Evolutionary conservation across 2,888 invertebrate species (phyloP).

Genomic region (Drosophila neoperkinsi): DNA sequence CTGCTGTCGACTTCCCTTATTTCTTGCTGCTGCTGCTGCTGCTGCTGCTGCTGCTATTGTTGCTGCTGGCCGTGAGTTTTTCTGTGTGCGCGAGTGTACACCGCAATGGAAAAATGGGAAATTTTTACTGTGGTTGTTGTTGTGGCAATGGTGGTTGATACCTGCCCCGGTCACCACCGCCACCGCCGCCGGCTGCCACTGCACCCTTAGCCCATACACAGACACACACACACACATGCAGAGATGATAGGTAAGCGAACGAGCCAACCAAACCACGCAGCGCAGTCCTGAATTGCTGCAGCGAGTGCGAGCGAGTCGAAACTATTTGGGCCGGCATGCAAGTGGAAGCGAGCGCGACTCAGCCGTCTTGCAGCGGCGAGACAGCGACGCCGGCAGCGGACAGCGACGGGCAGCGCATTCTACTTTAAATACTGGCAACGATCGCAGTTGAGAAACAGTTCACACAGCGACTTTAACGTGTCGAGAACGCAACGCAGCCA

Average conservation of each 20-base stretch:
- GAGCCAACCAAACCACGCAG: conserved; percentile 78
- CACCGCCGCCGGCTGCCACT: conserved; percentile 49
- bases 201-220: conserved; percentile 73
- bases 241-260: conserved; percentile 65
- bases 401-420: conserved; percentile 69
- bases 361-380: conserved; percentile 42
- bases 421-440: conserved; percentile 85
- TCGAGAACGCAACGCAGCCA: conserved; percentile 77
- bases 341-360: conserved; percentile 32
- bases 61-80: conserved; percentile 43
- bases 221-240: conserved; percentile 27
- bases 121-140: conserved; percentile 85
- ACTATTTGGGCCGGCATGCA: not conserved
- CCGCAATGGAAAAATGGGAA: conserved; percentile 85
- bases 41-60: conserved; percentile 22
- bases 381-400: conserved; percentile 48
- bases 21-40: conserved; percentile 41
- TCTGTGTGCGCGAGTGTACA: conserved; percentile 70
- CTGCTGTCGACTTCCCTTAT: conserved; percentile 54
- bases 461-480: conserved; percentile 85
- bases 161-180: conserved; percentile 71
- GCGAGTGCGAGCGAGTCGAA: conserved; percentile 46
- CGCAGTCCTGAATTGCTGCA: conserved; percentile 57
- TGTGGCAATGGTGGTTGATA: conserved; percentile 84
- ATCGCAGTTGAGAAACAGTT: conserved; percentile 85